Evolutionary conservation across 2,113 vertebrate genomes (phyloP).

Genomic region (Daubentonia madagascariensis): DNA sequence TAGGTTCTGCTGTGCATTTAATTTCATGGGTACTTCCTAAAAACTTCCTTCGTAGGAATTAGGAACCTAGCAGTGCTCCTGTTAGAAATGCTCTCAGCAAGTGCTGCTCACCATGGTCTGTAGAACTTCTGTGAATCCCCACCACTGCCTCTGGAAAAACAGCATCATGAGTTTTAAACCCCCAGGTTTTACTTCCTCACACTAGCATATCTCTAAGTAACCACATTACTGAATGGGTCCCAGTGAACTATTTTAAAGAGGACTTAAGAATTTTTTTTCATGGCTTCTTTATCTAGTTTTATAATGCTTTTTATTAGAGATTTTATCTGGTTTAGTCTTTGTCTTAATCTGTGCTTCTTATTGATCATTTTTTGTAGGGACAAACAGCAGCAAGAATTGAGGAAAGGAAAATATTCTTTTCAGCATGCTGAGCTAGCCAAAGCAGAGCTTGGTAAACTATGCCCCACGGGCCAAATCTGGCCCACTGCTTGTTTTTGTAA

Average conservation of each 20-base stretch:
- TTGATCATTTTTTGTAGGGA: neutral
- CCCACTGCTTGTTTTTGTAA: neutral
- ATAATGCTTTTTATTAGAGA: neutral
- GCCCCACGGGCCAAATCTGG: neutral
- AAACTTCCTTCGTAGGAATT: neutral
- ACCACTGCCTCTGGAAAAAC: neutral
- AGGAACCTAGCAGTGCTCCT: neutral
- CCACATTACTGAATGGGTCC: too few relatives aligned
- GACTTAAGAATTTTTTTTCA: neutral
- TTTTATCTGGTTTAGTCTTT: neutral
- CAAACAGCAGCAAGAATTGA: neutral
- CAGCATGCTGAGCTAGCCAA: neutral
- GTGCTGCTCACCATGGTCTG: neutral
- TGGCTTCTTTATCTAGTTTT: neutral
- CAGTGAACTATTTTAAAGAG: neutral
- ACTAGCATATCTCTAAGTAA: neutral
- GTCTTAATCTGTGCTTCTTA: neutral
- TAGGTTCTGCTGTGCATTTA: neutral
- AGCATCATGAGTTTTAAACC: neutral
- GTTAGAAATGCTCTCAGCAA: neutral
- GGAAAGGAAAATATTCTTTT: neutral
- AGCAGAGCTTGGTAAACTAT: neutral
- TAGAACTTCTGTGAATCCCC: neutral
- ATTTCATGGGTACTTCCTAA: neutral
- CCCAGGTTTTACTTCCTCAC: neutral